phyloP scores from a whole-genome alignment of 1,140 invertebrate genomes.

The Periplaneta americana region DNA sequence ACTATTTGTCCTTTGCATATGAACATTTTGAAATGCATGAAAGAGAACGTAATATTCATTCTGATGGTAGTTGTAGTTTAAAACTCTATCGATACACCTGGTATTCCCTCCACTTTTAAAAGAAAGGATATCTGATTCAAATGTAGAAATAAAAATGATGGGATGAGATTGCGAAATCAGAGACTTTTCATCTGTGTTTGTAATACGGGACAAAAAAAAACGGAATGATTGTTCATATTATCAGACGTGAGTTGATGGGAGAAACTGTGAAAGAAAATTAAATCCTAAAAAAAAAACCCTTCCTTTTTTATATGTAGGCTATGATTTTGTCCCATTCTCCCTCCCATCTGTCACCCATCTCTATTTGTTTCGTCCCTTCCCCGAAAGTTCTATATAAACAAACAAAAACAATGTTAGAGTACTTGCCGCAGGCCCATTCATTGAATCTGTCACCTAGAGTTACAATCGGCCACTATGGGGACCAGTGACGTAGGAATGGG shows the following conservation, averaged over 20 bases:
- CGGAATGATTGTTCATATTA: not conserved
- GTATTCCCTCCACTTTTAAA: too few relatives aligned
- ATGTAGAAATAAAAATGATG: too few relatives aligned
- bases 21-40: too few relatives aligned
- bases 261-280: not conserved
- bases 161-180: too few relatives aligned
- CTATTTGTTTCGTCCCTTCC: not conserved
- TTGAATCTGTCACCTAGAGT: not conserved
- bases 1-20: too few relatives aligned
- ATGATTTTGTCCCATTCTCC: not conserved
- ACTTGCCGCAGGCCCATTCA: not conserved
- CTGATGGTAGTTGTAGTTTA: too few relatives aligned
- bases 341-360: not conserved
- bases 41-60: too few relatives aligned
- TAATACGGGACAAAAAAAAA: too few relatives aligned
- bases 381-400: not conserved
- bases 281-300: not conserved
- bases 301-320: not conserved
- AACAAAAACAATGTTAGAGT: not conserved
- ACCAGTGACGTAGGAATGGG: not conserved
- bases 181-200: too few relatives aligned
- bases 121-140: too few relatives aligned
- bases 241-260: not conserved
- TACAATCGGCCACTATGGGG: not conserved
- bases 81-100: too few relatives aligned